Evolutionary conservation across 1,140 invertebrate species (phyloP), one percentile per base, ranked within the genome.

Genomic region (Sarcophaga peregrina): DNA sequence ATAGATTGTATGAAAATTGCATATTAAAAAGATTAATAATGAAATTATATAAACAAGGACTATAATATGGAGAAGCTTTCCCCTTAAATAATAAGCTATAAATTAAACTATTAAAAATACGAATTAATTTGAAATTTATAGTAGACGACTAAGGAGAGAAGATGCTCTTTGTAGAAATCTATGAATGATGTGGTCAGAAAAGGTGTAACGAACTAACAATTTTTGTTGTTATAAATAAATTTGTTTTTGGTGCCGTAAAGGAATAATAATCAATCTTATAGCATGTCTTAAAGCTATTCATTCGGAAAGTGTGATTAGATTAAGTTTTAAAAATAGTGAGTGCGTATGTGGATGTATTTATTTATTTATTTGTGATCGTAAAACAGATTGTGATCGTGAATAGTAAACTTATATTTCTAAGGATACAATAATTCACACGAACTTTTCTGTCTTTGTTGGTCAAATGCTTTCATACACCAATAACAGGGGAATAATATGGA

Each of bases 231-330:
- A 37, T 37, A 37, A 37, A 37, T 37, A 2, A n/a, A 68, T 20
- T 8, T 20, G 20, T 68, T 58, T 13, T 15, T 58, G 54, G 54
- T 58, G n/a, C 54, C 3, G n/a, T 13, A 58, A 58, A 58, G 7
- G 15, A 6, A n/a, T n/a, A 58, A 58, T 58, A 37, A n/a, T 58
- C 15, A n/a, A 13, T 58, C 20, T 68, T 68, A n/a, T 68, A 20
- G 62, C 62, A 68, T n/a, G 20, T 68, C 62, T 68, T 68, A 68
- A 68, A 68, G 62, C 62, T 68, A 68, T 68, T 68, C 62, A 68
- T 68, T 68, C 62, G 62, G 62, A 68, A 68, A 68, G 62, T 68
- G 20, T 68, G 62, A 68, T 68, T 68, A 68, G 62, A 68, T 68
- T 68, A 58, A 58, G 54, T 15, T 58, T 58, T 20, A 68, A 20